Percentiles rank a stretch among this genome's conserved stretches.
These are phyloP conservation scores for Catamblyrhynchus diadema DNA, from an alignment of 2,797 vertebrate genomes.

Conservation along the genomic window DNA sequence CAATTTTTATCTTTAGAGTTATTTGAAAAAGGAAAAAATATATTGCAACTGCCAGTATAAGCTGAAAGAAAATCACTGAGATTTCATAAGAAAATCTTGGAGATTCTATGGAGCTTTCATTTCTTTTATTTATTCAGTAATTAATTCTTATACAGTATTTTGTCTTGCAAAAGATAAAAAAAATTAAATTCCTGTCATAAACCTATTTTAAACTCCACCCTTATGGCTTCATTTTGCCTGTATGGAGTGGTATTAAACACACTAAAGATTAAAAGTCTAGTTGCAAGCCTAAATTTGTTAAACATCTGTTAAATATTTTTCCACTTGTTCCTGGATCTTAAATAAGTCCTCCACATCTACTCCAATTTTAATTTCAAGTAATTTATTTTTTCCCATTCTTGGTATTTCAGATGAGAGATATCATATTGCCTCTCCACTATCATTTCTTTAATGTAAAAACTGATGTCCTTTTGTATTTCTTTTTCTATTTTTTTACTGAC, in stretches of 20 bases:
- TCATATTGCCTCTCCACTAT: not conserved
- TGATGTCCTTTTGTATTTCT: not conserved
- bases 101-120: not conserved
- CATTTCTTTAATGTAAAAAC: not conserved
- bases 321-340: not conserved
- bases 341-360: not conserved
- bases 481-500: not conserved
- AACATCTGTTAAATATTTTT: not conserved
- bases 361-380: not conserved
- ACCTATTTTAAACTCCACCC: not conserved
- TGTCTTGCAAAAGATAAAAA: not conserved
- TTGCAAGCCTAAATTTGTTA: not conserved
- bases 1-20: not conserved
- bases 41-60: not conserved
- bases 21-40: not conserved
- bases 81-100: not conserved
- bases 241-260: rapidly evolving
- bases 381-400: not conserved
- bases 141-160: not conserved
- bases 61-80: not conserved
- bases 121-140: not conserved
- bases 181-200: not conserved
- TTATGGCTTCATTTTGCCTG: not conserved
- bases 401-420: not conserved
- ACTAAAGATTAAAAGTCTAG: not conserved